Evolutionary conservation across 2,113 vertebrate species (phyloP).

Genomic region (Datnioides undecimradiatus): DNA sequence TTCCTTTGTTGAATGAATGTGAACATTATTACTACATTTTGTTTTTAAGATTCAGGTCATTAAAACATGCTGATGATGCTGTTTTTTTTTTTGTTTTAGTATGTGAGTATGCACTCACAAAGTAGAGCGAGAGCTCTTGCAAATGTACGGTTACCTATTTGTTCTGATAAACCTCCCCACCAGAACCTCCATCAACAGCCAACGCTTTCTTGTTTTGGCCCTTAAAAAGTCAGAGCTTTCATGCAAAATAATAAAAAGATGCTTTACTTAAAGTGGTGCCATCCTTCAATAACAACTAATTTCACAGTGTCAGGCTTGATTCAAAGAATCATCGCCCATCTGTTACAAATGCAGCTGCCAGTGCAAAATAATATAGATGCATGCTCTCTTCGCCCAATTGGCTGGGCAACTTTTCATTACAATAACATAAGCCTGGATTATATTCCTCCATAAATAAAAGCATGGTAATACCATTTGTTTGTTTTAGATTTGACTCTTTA

Average conservation of each 20-base stretch:
- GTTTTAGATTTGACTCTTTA: constrained; percentile 69
- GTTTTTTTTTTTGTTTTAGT: no score
- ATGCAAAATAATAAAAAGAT: constrained; percentile 48
- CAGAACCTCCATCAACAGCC: constrained; percentile 13
- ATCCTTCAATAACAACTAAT: constrained; percentile 59
- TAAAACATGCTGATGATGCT: not conserved
- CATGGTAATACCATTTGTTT: constrained; percentile 61
- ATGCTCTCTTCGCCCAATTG: constrained; percentile 55
- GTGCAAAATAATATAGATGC: constrained; percentile 62
- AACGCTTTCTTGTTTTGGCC: constrained; percentile 12
- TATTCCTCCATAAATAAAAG: constrained; percentile 64
- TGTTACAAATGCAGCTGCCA: constrained; percentile 68
- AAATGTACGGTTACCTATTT: not conserved
- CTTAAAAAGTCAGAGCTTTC: constrained; percentile 36
- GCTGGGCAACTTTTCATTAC: constrained; percentile 63
- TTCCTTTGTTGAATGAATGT: not conserved
- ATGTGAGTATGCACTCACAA: not conserved
- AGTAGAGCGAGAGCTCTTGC: not conserved
- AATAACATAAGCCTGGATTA: constrained; percentile 67
- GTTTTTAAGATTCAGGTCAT: not conserved
- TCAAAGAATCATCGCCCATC: constrained; percentile 65
- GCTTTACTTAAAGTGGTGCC: constrained; percentile 44
- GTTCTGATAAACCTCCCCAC: not conserved
- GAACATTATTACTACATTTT: not conserved
- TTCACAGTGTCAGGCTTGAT: constrained; percentile 66